These are phyloP conservation scores for Dipodomys stephensi DNA, from an alignment of 2,113 vertebrate genomes.

Conservation along the genomic window DNA sequence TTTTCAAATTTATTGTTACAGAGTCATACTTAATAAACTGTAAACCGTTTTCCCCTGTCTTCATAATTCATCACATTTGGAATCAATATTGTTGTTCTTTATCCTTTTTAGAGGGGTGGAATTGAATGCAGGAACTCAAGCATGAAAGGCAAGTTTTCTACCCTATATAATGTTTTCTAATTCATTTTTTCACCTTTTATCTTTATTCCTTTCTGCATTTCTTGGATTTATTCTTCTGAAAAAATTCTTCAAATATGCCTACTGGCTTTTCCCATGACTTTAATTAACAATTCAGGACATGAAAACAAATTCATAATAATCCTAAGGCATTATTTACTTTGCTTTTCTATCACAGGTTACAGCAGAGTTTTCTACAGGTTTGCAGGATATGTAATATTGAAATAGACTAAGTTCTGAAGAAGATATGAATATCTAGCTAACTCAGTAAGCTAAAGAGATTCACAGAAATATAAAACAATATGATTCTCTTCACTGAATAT, in stretches of 20 bases:
- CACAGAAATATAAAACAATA: conserved; percentile 29
- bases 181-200: conserved; percentile 31
- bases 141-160: too few relatives aligned
- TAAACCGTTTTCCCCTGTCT: not conserved
- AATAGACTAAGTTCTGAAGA: conserved; percentile 10
- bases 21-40: not conserved
- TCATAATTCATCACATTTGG: not conserved
- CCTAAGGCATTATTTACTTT: not conserved
- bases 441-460: conserved; percentile 24
- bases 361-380: not conserved
- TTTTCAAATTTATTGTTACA: not conserved
- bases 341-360: not conserved
- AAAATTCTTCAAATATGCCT: not conserved
- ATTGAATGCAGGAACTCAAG: too few relatives aligned
- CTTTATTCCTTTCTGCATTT: conserved; percentile 14
- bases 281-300: too few relatives aligned
- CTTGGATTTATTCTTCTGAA: conserved; percentile 13
- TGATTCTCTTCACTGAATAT: not conserved
- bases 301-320: conserved; percentile 9
- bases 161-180: not conserved
- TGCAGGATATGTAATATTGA: not conserved
- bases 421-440: not conserved
- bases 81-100: not conserved
- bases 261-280: not conserved
- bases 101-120: too few relatives aligned